Evolutionary conservation across 2,113 vertebrate genomes (phyloP), one percentile per base, ranked within the genome.

Genomic region (Urocitellus parryii): DNA sequence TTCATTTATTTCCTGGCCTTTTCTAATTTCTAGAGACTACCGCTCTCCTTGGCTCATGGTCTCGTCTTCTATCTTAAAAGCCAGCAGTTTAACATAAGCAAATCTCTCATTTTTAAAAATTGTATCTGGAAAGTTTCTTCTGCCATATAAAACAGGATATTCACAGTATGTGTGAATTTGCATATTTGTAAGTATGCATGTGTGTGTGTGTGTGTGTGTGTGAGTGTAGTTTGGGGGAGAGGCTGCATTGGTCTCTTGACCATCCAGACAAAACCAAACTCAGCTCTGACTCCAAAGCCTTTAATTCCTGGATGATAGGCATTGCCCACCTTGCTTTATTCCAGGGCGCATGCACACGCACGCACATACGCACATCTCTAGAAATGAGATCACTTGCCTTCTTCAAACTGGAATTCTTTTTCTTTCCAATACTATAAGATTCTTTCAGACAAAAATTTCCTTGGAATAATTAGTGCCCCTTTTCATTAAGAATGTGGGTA

Each of bases 201-300:
- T 14, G 58, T 63, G 61, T 63, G 58, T 61, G 58, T 61, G 58
- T 61, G 58, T 61, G 22, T 32, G 37, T 34, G 17, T 45, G 18
- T 22, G 32, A 8, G 42, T 16, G 4, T 18, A 5, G 10, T 25
- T 32, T 7, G 27, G 10, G 0, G 20, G 7, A 32, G 1, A 2
- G 9, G 8, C 3, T 2, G 2, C 1, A 76, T 24, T 70, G 12
- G 93, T 80, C 24, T 95, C 17, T 12, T 27, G 51, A 58, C 27
- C 16, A 10, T 32, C 87, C 7, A 91, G 2, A 88, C 37, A 72
- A 89, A 92, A 5, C 9, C 39, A 83, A 88, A 84, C 20, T 51
- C 58, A 88, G 48, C 5, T 39, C 32, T 94, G 58, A 85, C 9
- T 70, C 48, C 24, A 42, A 86, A 90, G 8, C 4, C 37, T 14